Conservation (phyloP, 2,797 vertebrate species). For the Sylvia borin region DNA sequence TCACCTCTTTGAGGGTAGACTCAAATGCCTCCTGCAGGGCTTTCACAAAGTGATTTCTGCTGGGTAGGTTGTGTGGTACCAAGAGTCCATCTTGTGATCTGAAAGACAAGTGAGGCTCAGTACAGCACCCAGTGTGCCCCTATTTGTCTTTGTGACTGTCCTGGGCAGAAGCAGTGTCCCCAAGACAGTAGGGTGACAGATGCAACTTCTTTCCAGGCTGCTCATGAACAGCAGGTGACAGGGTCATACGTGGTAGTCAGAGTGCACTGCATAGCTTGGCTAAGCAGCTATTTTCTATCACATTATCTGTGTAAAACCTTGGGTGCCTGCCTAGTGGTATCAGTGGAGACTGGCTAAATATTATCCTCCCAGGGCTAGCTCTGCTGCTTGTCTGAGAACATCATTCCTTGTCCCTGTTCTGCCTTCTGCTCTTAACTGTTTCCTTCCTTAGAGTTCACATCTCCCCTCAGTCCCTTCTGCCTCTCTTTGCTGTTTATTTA, state of each 20-base stretch:
- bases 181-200: neutral
- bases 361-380: neutral
- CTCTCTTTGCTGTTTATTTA: neutral
- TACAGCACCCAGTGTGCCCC: neutral
- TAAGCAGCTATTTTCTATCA: neutral
- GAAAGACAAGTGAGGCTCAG: conserved; percentile 17
- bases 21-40: neutral
- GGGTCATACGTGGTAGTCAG: neutral
- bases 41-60: neutral
- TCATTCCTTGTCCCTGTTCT: neutral
- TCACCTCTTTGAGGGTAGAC: conserved; percentile 57
- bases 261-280: neutral
- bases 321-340: neutral
- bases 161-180: neutral
- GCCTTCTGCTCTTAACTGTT: neutral
- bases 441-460: neutral
- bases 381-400: neutral
- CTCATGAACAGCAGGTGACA: neutral
- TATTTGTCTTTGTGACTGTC: neutral
- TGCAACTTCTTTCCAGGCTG: neutral
- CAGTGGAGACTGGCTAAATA: neutral
- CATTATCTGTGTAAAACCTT: neutral
- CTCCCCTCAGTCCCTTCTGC: neutral
- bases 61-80: neutral
- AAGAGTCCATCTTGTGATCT: conserved; percentile 56